Base-by-base conservation (phyloP, 2,888 invertebrate species). In the Agrotis ipsilon region DNA sequence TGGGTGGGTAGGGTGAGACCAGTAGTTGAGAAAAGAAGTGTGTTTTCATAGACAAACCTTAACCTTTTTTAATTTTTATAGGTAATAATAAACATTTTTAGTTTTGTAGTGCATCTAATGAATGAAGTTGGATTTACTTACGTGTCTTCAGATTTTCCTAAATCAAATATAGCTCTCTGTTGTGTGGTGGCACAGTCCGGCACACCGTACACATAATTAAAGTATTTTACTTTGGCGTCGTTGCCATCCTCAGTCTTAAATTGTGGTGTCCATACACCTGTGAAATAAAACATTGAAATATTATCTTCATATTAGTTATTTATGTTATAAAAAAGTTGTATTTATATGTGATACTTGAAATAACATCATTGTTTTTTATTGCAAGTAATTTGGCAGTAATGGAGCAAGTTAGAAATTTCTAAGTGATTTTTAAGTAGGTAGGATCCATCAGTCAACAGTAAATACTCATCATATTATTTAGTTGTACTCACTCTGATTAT, bases 181-280 rank as follows among this genome's bases (percentile, higher is more conserved):
- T 98, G 97, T 86, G 97, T 97, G 55, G 97, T 97, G 62, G 97
- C 97, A 92, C 98, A 98, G 83, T 97, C 97, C 0, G 98, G 98
- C 75, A 96, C 89, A 21, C 98, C 98, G 78, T 96, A 96, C 18
- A 97, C 94, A 91, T 97, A 97, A 83, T 96, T 96, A 86, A 91
- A 96, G 78, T 96, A 95, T 82, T 96, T 94, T 4, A 97, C 94
- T 87, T 96, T 95, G 52, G 95, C 91, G 77, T 95, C 92, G 75
- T 96, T 95, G 32, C 97, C 97, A 88, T 97, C 96, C 88, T 97
- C 97, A 82, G 96, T 96, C 81, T 97, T 97, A 88, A 98, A 98
- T 86, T 97, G 93, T 67, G 98, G 98, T 81, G 88, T 87, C 97
- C 97, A 97, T 58, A 92, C 81, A 87, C 91, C 94, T 97, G 88